Percentiles rank a stretch among this genome's conserved stretches.
phyloP scores from a whole-genome alignment of 2,888 invertebrate genomes.

The Tetragonisca angustula region DNA sequence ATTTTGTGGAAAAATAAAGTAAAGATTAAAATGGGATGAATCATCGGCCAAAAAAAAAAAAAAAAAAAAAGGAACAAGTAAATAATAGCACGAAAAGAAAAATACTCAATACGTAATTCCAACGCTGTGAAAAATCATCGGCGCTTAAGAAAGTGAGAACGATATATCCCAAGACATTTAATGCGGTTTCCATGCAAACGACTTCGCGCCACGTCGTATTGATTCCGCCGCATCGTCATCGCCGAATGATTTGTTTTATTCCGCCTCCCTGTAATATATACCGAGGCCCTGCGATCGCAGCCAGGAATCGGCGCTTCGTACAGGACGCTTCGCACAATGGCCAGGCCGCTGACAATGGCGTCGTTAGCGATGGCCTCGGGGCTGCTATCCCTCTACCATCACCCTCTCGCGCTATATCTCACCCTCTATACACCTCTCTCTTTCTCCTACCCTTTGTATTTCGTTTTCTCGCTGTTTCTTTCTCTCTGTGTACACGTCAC shows the following conservation, averaged over 20 bases:
- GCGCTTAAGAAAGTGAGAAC: no score
- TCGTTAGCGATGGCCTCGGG: constrained; percentile 82
- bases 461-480: constrained; percentile 30
- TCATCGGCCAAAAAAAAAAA: no score
- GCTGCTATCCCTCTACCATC: constrained; percentile 68
- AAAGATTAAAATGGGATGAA: no score
- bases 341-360: constrained; percentile 81
- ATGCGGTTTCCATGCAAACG: neutral
- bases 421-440: constrained; percentile 10
- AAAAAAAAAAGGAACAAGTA: no score
- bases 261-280: constrained; percentile 60
- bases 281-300: constrained; percentile 51
- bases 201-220: constrained; percentile 44
- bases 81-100: no score
- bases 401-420: constrained; percentile 23
- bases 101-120: no score
- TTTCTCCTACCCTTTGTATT: constrained; percentile 15
- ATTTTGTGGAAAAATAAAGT: no score
- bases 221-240: constrained; percentile 64
- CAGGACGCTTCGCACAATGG: constrained; percentile 80
- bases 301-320: constrained; percentile 67
- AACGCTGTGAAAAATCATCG: no score
- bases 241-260: constrained; percentile 71
- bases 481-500: constrained; percentile 40
- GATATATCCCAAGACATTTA: no score